These are phyloP conservation scores for Crioceris asparagi DNA, from an alignment of 2,888 invertebrate genomes.

Conservation along the genomic window DNA sequence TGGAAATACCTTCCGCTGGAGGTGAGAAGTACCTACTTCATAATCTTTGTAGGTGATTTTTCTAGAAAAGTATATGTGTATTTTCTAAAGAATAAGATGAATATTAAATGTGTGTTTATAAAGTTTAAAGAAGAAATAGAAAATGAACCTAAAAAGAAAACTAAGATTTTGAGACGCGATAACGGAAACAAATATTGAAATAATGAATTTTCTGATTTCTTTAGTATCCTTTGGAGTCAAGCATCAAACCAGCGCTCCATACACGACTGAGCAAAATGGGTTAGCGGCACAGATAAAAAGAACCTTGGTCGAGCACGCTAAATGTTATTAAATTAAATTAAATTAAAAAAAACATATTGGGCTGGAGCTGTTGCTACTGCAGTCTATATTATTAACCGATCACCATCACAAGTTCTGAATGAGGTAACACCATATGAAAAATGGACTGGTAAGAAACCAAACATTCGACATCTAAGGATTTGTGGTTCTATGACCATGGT, in stretches of 20 bases:
- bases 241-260: too few relatives aligned
- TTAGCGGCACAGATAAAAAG: not conserved
- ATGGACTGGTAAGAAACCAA: not conserved
- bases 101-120: not conserved
- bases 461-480: not conserved
- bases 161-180: not conserved
- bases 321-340: too few relatives aligned
- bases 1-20: too few relatives aligned
- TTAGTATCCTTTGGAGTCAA: too few relatives aligned
- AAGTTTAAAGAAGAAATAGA: not conserved
- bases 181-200: not conserved
- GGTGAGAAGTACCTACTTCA: too few relatives aligned
- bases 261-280: not conserved
- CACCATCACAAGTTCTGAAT: not conserved
- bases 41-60: too few relatives aligned
- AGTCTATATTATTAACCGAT: not conserved
- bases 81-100: not conserved
- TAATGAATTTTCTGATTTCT: too few relatives aligned
- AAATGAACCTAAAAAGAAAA: not conserved
- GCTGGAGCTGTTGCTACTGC: not conserved
- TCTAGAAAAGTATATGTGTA: not conserved
- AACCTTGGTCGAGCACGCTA: too few relatives aligned
- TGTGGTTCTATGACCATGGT: not conserved
- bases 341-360: not conserved
- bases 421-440: too few relatives aligned